Evolutionary conservation across 2,888 invertebrate genomes (phyloP).

Genomic region (Nemotelus pantherinus): DNA sequence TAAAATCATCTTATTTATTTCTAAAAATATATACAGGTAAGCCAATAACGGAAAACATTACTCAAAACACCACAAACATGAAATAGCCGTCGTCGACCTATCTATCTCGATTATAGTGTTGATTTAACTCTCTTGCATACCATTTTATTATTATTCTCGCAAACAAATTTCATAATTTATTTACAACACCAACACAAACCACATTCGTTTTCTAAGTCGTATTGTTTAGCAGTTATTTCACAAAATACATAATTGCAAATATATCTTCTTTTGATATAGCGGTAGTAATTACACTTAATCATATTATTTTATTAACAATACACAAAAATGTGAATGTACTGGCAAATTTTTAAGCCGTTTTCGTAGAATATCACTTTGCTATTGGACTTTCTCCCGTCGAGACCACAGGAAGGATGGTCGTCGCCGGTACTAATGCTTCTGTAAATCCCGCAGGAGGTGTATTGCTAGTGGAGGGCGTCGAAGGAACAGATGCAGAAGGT

Average conservation of each 20-base stretch:
- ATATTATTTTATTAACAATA: constrained; percentile 11
- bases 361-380: constrained; percentile 30
- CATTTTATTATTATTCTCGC: no score
- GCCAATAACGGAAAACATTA: no score
- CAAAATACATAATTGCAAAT: constrained; percentile 14
- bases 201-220: no score
- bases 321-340: background rate
- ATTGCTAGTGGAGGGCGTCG: background rate
- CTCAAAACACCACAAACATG: no score
- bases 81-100: no score
- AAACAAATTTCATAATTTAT: no score
- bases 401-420: constrained; percentile 9
- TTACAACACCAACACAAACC: no score
- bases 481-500: background rate
- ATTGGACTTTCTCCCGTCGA: constrained; percentile 18
- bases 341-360: constrained; percentile 18
- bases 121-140: no score
- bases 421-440: constrained; percentile 1
- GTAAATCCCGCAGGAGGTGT: background rate
- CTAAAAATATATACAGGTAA: no score
- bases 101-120: no score
- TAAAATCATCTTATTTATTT: no score
- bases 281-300: constrained; percentile 26
- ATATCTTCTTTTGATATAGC: constrained; percentile 3
- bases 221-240: no score